A percentile compares a stretch with the other conserved stretches of the same genome.
phyloP scores from a whole-genome alignment of 2,888 invertebrate species.

The Ctenicera cuprea region DNA sequence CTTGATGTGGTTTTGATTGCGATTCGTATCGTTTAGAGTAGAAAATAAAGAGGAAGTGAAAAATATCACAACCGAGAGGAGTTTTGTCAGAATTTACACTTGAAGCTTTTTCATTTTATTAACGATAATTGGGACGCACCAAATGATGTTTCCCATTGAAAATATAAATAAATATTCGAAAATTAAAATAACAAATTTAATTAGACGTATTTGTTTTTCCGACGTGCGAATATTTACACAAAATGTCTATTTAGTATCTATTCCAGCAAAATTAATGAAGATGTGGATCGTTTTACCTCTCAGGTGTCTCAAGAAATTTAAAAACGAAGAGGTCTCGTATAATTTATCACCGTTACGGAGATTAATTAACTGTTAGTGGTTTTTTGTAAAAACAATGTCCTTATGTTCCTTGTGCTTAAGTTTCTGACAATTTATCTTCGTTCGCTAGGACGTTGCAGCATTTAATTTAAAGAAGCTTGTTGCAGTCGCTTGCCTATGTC shows the following conservation, averaged over 20 bases:
- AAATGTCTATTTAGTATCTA: too few species aligned
- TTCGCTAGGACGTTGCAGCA: constrained; percentile 11
- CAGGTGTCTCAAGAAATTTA: background rate
- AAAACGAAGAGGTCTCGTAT: background rate
- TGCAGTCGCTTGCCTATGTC: background rate
- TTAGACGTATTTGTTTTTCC: background rate
- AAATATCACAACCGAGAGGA: too few species aligned
- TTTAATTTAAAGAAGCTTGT: constrained; percentile 22
- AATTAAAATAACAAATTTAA: background rate
- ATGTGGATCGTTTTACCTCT: background rate
- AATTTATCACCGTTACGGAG: constrained; percentile 21
- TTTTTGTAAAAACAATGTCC: constrained; percentile 19
- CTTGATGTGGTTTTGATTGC: too few species aligned
- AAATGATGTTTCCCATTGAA: constrained; percentile 7
- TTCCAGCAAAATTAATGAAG: too few species aligned
- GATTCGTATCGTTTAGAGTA: too few species aligned
- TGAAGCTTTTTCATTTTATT: background rate
- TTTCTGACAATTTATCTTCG: constrained; percentile 28
- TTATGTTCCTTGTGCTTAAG: background rate
- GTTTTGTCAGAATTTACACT: constrained; percentile 1
- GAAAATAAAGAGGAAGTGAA: too few species aligned
- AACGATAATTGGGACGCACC: background rate
- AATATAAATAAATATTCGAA: background rate
- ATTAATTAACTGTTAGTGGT: constrained; percentile 40
- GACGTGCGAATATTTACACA: background rate